Conservation (phyloP, 2,888 invertebrate genomes). For the Clitarchus hookeri region DNA sequence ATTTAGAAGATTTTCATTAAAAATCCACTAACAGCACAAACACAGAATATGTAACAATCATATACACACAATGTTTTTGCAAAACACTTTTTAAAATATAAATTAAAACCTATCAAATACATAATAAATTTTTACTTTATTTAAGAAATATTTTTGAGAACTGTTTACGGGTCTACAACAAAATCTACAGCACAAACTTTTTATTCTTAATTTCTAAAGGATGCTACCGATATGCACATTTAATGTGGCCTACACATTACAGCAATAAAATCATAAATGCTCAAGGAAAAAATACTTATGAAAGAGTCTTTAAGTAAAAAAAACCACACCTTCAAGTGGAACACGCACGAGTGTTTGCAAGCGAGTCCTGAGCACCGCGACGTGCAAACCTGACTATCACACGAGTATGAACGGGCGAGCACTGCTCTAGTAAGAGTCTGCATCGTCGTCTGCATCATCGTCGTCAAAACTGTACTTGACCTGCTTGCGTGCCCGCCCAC, state of each 20-base stretch:
- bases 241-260: neutral
- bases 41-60: neutral
- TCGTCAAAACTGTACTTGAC: constrained; percentile 57
- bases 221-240: neutral
- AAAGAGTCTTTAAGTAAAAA: neutral
- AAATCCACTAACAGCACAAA: neutral
- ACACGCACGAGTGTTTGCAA: neutral
- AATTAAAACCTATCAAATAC: neutral
- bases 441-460: constrained; percentile 49
- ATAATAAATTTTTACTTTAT: neutral
- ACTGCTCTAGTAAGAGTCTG: constrained; percentile 43
- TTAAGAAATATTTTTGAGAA: neutral
- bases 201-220: neutral
- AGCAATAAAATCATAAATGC: neutral
- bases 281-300: neutral
- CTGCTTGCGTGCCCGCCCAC: constrained; percentile 58
- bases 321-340: neutral
- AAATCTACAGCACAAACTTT: neutral
- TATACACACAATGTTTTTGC: neutral
- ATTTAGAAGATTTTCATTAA: neutral
- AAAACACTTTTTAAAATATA: neutral
- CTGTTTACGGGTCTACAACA: neutral
- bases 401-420: neutral
- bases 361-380: neutral
- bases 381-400: too few relatives aligned